These are phyloP conservation scores for Diphyllodes magnificus DNA, from an alignment of 2,113 vertebrate species.

Conservation along the genomic window DNA sequence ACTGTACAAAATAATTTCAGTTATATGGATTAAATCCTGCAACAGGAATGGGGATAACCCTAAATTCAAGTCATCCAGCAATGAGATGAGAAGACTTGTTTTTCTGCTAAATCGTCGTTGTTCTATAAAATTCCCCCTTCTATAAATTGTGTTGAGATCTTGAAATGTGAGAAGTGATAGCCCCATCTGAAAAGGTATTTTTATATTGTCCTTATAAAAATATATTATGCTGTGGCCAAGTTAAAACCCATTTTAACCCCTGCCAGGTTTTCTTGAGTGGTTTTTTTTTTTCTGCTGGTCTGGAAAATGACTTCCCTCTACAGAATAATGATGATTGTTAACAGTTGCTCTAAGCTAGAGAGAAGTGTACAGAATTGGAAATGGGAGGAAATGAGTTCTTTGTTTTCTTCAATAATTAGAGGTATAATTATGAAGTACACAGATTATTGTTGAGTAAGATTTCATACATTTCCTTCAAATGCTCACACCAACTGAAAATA, in stretches of 20 bases:
- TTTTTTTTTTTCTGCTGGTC: not conserved
- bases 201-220: not conserved
- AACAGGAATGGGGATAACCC: not conserved
- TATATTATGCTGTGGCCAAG: not conserved
- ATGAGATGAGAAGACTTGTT: not conserved
- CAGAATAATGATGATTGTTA: not conserved
- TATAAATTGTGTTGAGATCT: not conserved
- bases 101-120: not conserved
- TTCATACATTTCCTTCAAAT: not conserved
- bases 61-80: not conserved
- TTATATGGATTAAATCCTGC: not conserved
- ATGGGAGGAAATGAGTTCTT: not conserved
- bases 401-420: not conserved
- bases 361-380: not conserved
- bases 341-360: not conserved
- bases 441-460: not conserved
- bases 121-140: not conserved
- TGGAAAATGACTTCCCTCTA: fast-evolving
- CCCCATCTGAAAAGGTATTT: not conserved
- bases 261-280: not conserved
- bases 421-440: not conserved
- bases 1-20: not conserved
- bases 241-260: not conserved
- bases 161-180: not conserved
- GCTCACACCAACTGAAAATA: not conserved